Evolutionary conservation across 1,140 invertebrate species (phyloP).

Genomic region (Sogatella furcifera): DNA sequence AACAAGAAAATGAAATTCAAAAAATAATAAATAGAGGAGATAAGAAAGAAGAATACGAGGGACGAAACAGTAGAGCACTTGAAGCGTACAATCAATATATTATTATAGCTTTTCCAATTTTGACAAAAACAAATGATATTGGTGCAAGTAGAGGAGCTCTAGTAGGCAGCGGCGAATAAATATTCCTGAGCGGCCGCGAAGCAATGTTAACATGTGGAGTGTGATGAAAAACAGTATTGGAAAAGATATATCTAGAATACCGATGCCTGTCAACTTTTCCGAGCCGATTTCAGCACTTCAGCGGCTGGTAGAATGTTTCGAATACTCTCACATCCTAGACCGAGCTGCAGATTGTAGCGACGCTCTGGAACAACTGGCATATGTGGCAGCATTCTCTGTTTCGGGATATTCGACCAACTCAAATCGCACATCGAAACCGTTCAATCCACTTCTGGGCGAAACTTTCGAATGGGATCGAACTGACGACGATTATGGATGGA

Average conservation of each 20-base stretch:
- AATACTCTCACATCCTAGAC: conserved; percentile 89
- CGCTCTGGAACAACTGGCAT: conserved; percentile 82
- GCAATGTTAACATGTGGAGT: conserved; percentile 92
- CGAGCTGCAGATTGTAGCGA: conserved; percentile 27
- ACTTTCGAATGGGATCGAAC: conserved; percentile 94
- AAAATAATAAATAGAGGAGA: no score
- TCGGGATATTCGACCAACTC: conserved; percentile 89
- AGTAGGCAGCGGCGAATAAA: conserved; percentile 43
- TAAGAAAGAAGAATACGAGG: no score
- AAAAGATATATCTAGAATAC: conserved; percentile 97
- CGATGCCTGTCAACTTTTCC: conserved; percentile 97
- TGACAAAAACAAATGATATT: no score
- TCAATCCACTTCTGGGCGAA: conserved; percentile 84
- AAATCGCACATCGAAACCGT: conserved; percentile 61
- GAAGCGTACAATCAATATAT: no score
- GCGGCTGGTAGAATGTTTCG: conserved; percentile 93
- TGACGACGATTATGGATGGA: conserved; percentile 85
- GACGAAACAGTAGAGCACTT: no score
- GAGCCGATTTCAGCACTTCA: conserved; percentile 98
- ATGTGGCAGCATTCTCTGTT: conserved; percentile 91
- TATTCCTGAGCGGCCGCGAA: conserved; percentile 87
- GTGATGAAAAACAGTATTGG: conserved; percentile 99
- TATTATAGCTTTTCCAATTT: no score
- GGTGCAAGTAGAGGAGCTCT: no score
- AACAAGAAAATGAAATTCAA: no score